These are phyloP conservation scores for Callionymus lyra DNA, from an alignment of 2,113 vertebrate species.

Conservation along the genomic window DNA sequence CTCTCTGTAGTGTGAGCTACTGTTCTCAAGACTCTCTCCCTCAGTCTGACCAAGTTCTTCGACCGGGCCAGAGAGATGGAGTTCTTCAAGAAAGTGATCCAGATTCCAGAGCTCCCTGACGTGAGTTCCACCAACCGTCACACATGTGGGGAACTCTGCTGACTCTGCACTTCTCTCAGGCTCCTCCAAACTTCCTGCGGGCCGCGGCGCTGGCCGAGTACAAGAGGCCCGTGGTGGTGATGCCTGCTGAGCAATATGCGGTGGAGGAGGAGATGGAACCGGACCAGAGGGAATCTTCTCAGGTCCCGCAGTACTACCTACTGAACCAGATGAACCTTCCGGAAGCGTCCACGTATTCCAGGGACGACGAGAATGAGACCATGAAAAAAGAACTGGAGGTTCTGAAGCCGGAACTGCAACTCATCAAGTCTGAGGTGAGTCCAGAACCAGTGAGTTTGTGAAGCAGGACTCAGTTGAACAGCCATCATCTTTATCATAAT, in stretches of 20 bases:
- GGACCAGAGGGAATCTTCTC: constrained; percentile 20
- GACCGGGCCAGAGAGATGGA: constrained; percentile 87
- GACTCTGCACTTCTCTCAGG: constrained; percentile 48
- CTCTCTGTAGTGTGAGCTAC: no score
- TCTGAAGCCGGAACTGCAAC: constrained; percentile 72
- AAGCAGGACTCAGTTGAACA: no score
- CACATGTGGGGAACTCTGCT: no score
- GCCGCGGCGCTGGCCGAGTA: constrained; percentile 84
- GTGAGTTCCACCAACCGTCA: constrained; percentile 54
- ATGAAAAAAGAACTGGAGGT: constrained; percentile 78
- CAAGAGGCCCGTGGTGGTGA: constrained; percentile 84
- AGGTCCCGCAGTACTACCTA: constrained; percentile 44
- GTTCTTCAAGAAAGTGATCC: constrained; percentile 87
- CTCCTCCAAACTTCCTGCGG: constrained; percentile 89
- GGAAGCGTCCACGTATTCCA: constrained; percentile 16
- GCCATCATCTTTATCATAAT: no score
- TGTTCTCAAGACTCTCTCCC: neutral
- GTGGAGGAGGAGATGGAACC: constrained; percentile 46
- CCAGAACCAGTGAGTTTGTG: neutral
- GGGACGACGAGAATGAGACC: constrained; percentile 53
- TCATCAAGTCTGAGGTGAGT: constrained; percentile 60
- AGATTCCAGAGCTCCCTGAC: constrained; percentile 89
- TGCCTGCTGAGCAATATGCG: constrained; percentile 52
- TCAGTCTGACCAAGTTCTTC: constrained; percentile 84
- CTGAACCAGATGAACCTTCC: constrained; percentile 34